Percentiles rank a stretch among this genome's conserved stretches.
phyloP scores from a whole-genome alignment of 2,113 vertebrate species.

The Phylloscopus trochiloides region DNA sequence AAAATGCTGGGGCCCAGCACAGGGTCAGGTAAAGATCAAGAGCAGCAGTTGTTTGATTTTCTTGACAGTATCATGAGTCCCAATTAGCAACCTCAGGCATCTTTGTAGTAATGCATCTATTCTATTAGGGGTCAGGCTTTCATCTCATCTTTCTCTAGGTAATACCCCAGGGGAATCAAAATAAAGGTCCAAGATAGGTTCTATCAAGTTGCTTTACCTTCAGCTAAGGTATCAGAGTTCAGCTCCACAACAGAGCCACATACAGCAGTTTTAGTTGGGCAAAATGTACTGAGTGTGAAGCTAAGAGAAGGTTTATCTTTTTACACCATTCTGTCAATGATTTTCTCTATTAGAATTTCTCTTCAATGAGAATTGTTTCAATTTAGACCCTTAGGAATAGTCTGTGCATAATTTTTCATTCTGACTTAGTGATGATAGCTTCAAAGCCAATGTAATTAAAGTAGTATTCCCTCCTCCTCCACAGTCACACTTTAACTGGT shows the following conservation, averaged over 20 bases:
- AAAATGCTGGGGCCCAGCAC: not conserved
- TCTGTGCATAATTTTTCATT: slow-evolving; percentile 34
- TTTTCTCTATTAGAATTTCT: slow-evolving; percentile 3
- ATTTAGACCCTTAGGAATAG: slow-evolving; percentile 34
- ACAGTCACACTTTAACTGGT: slow-evolving; percentile 32
- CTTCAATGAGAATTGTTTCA: slow-evolving; percentile 27
- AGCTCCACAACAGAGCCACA: not conserved
- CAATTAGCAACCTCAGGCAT: not conserved
- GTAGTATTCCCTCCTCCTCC: slow-evolving; percentile 29
- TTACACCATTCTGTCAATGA: not conserved
- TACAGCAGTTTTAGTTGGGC: not conserved
- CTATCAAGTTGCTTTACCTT: not conserved
- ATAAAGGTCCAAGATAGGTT: not conserved
- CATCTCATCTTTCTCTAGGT: not conserved
- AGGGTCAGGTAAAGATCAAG: not conserved
- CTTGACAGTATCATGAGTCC: not conserved
- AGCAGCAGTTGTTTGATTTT: not conserved
- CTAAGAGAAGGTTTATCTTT: not conserved
- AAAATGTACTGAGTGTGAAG: not conserved
- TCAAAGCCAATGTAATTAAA: slow-evolving; percentile 58
- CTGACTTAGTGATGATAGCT: slow-evolving; percentile 48
- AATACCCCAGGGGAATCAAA: not conserved
- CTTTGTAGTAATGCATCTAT: not conserved
- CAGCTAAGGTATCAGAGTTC: not conserved
- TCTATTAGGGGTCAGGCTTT: not conserved